A percentile compares a stretch with the other conserved stretches of the same genome.
phyloP scores from a whole-genome alignment of 2,888 invertebrate species.

The Drosophila merina region DNA sequence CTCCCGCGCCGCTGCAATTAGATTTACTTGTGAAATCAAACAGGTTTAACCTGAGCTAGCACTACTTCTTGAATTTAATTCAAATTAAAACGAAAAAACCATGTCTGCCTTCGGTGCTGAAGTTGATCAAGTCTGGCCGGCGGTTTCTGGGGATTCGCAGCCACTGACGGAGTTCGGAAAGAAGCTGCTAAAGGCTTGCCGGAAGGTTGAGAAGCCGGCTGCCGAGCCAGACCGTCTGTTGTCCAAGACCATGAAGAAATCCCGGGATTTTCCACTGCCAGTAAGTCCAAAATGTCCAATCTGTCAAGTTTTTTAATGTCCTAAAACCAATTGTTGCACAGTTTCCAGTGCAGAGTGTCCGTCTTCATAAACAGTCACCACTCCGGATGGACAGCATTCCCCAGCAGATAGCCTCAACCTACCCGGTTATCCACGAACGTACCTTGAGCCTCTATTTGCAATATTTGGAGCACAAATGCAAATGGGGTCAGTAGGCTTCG shows the following conservation, averaged over 20 bases:
- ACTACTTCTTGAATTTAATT: not conserved
- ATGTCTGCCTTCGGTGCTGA: conserved; percentile 77
- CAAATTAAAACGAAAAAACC: not conserved
- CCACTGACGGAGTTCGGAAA: conserved; percentile 61
- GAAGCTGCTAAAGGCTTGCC: conserved; percentile 65
- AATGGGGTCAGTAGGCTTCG: conserved; percentile 70
- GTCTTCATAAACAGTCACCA: conserved; percentile 73
- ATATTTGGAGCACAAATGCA: conserved; percentile 87
- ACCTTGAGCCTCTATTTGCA: conserved; percentile 86
- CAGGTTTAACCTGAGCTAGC: not conserved
- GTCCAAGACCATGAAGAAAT: conserved; percentile 60
- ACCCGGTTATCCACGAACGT: conserved; percentile 89
- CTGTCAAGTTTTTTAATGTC: not conserved
- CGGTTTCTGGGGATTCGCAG: conserved; percentile 11
- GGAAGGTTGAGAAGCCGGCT: conserved; percentile 55
- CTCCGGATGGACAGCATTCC: conserved; percentile 71
- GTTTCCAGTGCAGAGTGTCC: conserved; percentile 82
- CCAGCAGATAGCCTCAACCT: conserved; percentile 85
- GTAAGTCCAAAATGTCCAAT: conserved; percentile 46
- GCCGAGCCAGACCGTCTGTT: conserved; percentile 49
- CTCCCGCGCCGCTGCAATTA: conserved; percentile 1
- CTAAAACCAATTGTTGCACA: conserved; percentile 26
- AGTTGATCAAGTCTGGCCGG: conserved; percentile 68
- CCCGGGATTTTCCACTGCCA: conserved; percentile 73
- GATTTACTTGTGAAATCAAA: conserved; percentile 8